These are phyloP conservation scores for Dinoponera quadriceps DNA, from an alignment of 1,140 invertebrate genomes.

Conservation along the genomic window DNA sequence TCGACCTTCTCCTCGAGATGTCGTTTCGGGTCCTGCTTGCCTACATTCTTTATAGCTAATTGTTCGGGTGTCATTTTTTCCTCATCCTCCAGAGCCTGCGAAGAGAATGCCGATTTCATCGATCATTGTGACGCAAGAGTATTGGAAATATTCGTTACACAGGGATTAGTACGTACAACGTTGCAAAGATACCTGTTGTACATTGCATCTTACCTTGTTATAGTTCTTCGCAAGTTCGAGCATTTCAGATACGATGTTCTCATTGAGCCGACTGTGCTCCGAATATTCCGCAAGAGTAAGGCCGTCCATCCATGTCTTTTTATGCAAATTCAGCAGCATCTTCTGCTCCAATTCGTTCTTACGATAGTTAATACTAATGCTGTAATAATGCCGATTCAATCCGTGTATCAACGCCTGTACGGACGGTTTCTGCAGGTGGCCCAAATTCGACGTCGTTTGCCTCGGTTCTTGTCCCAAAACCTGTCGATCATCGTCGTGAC, in stretches of 20 bases:
- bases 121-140: background rate
- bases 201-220: conserved; percentile 92
- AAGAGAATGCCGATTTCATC: conserved; percentile 33
- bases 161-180: background rate
- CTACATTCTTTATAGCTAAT: conserved; percentile 99
- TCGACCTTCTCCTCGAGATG: conserved; percentile 99
- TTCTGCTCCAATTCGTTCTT: conserved; percentile 99
- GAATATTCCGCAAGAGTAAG: conserved; percentile 97
- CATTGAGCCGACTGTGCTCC: conserved; percentile 96
- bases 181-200: conserved; percentile 31
- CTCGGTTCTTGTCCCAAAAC: conserved; percentile 98
- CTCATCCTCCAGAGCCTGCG: conserved; percentile 97
- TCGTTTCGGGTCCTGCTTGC: conserved; percentile 99
- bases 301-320: conserved; percentile 99
- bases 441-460: conserved; percentile 99
- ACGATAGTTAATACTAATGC: conserved; percentile 99
- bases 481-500: conserved; percentile 69
- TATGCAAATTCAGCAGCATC: conserved; percentile 99
- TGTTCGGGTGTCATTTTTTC: conserved; percentile 99
- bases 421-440: conserved; percentile 99
- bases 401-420: conserved; percentile 99
- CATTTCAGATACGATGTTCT: conserved; percentile 98
- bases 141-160: background rate
- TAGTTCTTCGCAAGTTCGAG: conserved; percentile 99
- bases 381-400: conserved; percentile 99